Evolutionary conservation across 2,888 invertebrate genomes (phyloP), one percentile per base, ranked within the genome.

Genomic region (Dastarcus helophoroides): DNA sequence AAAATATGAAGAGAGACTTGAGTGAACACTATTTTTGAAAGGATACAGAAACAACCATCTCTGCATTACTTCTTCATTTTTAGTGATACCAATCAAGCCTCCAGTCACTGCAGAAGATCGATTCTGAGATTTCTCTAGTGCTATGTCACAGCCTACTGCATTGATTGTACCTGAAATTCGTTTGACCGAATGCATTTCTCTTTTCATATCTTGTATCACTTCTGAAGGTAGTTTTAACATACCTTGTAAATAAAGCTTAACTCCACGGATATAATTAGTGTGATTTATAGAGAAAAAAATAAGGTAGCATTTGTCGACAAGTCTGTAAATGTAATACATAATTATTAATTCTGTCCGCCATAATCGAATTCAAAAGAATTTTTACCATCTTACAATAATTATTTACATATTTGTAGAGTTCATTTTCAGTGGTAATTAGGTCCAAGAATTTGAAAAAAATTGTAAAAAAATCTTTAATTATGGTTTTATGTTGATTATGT

Each of bases 41-140:
- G 38, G 37, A 40, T 38, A 38, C 31, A 42, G 35, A 37, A 41
- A 38, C 31, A 43, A 11, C 40, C 41, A 42, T 40, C 41, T 40
- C 27, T 37, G 43, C 36, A 47, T 42, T 26, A 40, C 46, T 28
- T 48, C 41, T 42, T 44, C 35, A 41, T 43, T 47, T 46, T 48
- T 34, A 22, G 43, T 42, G n/a, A 42, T 43, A 9, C 41, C 43
- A 36, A 43, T 40, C 23, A 44, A 43, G 26, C 42, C 41, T 40
- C 42, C 45, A 39, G 41, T 40, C 21, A 46, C 37, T 38, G 46
- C 44, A n/a, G 46, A 49, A 39, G 48, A 49, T 43, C 40, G 46
- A 28, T 45, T 49, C 32, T 46, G 43, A 37, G 46, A 44, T 36
- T 48, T 42, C 26, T 47, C 46, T 36, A 49, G 31, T 39, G 48